Evolutionary conservation across 2,888 invertebrate species (phyloP), one percentile per base, ranked within the genome.

Genomic region (Ptychoptera contaminata): DNA sequence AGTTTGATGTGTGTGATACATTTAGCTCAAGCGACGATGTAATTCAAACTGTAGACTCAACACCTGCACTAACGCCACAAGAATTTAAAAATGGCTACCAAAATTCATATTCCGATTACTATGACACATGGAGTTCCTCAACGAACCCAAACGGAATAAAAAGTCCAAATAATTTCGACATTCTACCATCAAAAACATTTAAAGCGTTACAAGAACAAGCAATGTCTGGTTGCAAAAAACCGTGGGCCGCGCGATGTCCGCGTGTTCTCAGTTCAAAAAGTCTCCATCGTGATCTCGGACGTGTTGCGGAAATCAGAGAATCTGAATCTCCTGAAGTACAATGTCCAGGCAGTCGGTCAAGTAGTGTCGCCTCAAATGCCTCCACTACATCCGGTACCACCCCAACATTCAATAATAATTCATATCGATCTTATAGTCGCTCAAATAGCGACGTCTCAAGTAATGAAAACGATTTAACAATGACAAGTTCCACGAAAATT

Each of bases 191-290:
- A 1, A 70, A 72, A 53, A 70, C 74, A 1, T 73, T 76, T 54
- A 70, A 69, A 50, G 58, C 68, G 1, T 55, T 74, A 30, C 71
- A 72, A 53, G 72, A 73, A 40, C 65, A 69, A 47, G 59, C 64
- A 2, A 36, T 45, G 2, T 57, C 55, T 37, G 60, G 58, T 2
- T 48, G 59, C 42, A 59, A 72, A 50, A 67, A 69, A 48, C 66
- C 70, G 9, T 65, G 73, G 53, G 67, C 71, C 16, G 75, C 74
- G 1, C 69, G 73, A 42, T 79, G 79, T 59, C 79, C 79, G 0
- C 66, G 76, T 45, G 72, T 77, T 37, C 63, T 73, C 48, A 76
- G 74, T 53, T 69, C 72, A 12, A 76, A 75, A 60, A 73, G 71
- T 42, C 62, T 74, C 31, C 68, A 69, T 52, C 61, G 67, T 44